Evolutionary conservation across 2,797 vertebrate species (phyloP).

Genomic region (Yasuhikotakia modesta): DNA sequence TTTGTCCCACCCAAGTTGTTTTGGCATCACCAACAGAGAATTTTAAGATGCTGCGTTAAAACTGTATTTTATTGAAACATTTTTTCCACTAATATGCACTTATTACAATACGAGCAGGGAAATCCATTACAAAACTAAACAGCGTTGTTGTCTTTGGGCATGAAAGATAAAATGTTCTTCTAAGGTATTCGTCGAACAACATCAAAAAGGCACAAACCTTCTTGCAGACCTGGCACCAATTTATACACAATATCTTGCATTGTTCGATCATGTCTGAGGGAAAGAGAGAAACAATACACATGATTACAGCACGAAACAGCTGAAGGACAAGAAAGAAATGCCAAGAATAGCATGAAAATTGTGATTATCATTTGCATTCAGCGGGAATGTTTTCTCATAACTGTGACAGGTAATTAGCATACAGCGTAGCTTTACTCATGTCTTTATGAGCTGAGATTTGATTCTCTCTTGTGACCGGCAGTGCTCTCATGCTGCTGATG

Average conservation of each 20-base stretch:
- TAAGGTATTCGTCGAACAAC: not conserved
- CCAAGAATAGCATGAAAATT: not conserved
- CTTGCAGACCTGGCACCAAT: constrained; percentile 96
- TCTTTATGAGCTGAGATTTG: not conserved
- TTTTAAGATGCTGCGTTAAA: no score
- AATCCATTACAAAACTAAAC: not conserved
- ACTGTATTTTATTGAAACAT: not conserved
- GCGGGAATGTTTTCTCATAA: constrained; percentile 11
- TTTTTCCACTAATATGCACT: not conserved
- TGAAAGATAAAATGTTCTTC: no score
- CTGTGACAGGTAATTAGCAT: constrained; percentile 6
- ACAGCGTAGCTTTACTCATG: constrained; percentile 1
- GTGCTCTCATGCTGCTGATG: constrained; percentile 26
- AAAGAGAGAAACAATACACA: constrained; percentile 27
- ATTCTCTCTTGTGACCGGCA: constrained; percentile 14
- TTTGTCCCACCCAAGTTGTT: no score
- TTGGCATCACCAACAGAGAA: no score
- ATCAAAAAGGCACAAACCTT: constrained; percentile 80
- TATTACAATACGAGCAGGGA: not conserved
- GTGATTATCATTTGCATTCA: constrained; percentile 22
- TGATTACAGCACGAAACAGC: constrained; percentile 12
- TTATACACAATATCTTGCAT: constrained; percentile 99
- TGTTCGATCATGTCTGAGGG: constrained; percentile 95
- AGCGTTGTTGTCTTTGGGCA: no score
- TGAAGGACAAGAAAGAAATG: constrained; percentile 12